Base-by-base conservation (phyloP, 2,113 vertebrate genomes). In the Haplotaxodon microlepis region DNA sequence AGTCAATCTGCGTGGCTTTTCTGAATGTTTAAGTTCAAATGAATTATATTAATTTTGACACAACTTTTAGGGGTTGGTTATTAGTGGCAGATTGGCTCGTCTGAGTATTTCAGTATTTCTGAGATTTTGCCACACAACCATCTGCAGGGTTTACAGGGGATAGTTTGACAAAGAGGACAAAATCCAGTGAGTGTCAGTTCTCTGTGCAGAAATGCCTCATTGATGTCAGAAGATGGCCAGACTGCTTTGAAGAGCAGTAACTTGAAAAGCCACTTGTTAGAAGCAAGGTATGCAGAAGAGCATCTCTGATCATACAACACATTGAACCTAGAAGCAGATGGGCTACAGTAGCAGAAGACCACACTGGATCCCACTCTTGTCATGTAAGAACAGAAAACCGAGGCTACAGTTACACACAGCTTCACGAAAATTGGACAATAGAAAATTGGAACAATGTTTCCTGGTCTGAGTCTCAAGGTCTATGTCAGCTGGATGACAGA, bases 401-500 rank as follows among this genome's bases (percentile, higher is more conserved):
- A 42, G 36, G 36, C n/a, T 71, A 71, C 66, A 16, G n/a, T 71
- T 42, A 51, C 61, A 66, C 2, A 71, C 7, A 14, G 36, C 36
- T 24, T 71, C 36, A 24, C 5, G 1, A n/a, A 63, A 63, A n/a
- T 57, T 29, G 56, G 54, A 14, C 7, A 57, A 0, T 27, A 27
- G 54, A 63, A 63, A 63, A 63, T 16, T 71, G 0, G 66, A 27
- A 73, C 40, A 42, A 71, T 24, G 0, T 42, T 42, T 42, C 13
- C 66, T 16, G 38, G n/a, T 73, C 21, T 27, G 38, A 73, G 21
- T 71, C 13, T 42, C 66, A 42, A 40, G 5, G n/a, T 71, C 66
- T 71, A 63, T 7, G 0, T 36, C 17, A 36, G 6, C 31, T 63
- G 59, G 9, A 63, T 36, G 0, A 1, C 59, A n/a, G 54, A 14